Evolutionary conservation across 2,113 vertebrate genomes (phyloP).

Genomic region (Protobothrops flavoviridis): DNA sequence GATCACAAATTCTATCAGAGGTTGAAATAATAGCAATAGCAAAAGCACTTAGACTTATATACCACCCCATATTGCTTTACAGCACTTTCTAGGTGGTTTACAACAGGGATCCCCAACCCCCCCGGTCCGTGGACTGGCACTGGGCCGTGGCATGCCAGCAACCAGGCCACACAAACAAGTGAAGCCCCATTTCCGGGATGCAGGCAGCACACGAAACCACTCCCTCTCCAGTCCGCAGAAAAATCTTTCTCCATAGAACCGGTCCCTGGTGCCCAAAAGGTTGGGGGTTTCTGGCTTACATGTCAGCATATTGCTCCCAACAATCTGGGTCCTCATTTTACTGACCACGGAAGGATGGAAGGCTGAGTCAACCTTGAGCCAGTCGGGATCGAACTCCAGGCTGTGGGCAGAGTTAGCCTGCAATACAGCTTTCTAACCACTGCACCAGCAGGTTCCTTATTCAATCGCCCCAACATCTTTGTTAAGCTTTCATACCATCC

Average conservation of each 20-base stretch:
- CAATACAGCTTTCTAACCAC: background rate
- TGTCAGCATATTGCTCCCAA: background rate
- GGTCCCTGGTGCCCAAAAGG: too few species aligned
- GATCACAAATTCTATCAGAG: background rate
- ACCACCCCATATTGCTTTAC: background rate
- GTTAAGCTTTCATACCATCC: background rate
- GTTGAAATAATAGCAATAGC: background rate
- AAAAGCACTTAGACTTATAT: background rate
- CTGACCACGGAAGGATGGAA: background rate
- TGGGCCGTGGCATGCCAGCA: too few species aligned
- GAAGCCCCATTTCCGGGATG: too few species aligned
- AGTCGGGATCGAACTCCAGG: background rate
- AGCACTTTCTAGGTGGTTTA: background rate
- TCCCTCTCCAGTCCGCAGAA: fast-evolving
- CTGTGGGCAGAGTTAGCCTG: background rate
- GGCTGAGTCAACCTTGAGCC: background rate
- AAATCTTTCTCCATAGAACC: too few species aligned
- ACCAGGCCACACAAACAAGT: too few species aligned
- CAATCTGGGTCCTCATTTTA: background rate
- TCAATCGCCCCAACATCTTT: background rate
- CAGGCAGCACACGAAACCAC: too few species aligned
- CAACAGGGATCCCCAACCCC: background rate
- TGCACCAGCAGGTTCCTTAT: background rate
- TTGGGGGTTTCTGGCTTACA: background rate
- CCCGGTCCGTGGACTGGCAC: too few species aligned